Conservation (phyloP, 2,888 invertebrate genomes). For the Aphodius granarius region DNA sequence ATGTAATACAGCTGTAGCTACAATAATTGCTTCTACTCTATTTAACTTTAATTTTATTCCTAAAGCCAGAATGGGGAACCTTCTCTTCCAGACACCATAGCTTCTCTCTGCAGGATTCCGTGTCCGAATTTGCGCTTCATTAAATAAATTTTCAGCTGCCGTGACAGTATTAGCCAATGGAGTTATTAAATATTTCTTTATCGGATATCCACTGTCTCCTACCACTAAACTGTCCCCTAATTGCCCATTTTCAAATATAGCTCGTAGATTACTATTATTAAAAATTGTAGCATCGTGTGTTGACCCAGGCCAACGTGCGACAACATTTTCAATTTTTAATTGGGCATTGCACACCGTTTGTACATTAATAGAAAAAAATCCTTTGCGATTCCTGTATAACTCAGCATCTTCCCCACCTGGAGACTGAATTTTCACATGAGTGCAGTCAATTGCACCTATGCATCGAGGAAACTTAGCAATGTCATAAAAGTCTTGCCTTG, state of each 20-base stretch:
- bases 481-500: too few species aligned
- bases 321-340: conserved; percentile 6
- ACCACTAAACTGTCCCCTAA: background rate
- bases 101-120: too few species aligned
- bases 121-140: conserved; percentile 42
- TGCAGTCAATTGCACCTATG: too few species aligned
- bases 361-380: too few species aligned
- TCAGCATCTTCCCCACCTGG: conserved; percentile 3
- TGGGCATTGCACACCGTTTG: background rate
- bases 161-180: background rate
- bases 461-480: too few species aligned
- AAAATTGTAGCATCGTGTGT: too few species aligned
- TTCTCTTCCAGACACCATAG: too few species aligned
- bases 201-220: background rate
- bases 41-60: conserved; percentile 31
- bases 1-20: conserved; percentile 39
- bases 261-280: background rate
- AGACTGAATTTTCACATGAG: too few species aligned
- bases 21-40: too few species aligned
- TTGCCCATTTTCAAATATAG: background rate
- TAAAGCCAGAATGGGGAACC: too few species aligned
- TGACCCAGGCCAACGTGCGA: too few species aligned
- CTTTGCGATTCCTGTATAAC: conserved; percentile 11
- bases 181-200: background rate
- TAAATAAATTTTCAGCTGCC: conserved; percentile 35